A percentile compares a stretch with the other conserved stretches of the same genome.
Conservation (phyloP, 2,113 vertebrate genomes). For the Cygnus atratus region DNA sequence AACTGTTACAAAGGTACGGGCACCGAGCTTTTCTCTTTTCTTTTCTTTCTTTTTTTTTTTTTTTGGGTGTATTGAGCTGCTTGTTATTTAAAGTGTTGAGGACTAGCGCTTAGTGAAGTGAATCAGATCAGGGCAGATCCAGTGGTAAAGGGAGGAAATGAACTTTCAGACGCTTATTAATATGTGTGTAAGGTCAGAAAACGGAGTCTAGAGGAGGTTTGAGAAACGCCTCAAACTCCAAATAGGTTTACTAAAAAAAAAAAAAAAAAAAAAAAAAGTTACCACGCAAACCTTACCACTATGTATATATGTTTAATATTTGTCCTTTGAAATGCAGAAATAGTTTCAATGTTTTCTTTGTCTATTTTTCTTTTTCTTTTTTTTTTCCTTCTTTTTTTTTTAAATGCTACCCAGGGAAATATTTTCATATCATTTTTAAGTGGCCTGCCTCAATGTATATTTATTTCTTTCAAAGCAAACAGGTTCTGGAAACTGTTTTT, state of each 20-base stretch:
- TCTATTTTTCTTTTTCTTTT: constrained; percentile 80
- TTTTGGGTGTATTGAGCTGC: constrained; percentile 72
- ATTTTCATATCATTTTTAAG: constrained; percentile 87
- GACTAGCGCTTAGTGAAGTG: constrained; percentile 77
- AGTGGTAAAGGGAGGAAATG: constrained; percentile 79
- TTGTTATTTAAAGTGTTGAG: constrained; percentile 84
- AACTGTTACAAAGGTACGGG: constrained; percentile 66
- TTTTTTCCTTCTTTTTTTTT: constrained; percentile 80
- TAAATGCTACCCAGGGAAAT: constrained; percentile 91
- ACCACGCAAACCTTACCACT: constrained; percentile 84
- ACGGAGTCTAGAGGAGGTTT: constrained; percentile 64
- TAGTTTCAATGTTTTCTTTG: constrained; percentile 88
- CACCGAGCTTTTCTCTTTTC: constrained; percentile 27
- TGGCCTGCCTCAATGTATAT: constrained; percentile 88
- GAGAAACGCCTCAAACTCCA: constrained; percentile 69
- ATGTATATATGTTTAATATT: constrained; percentile 92
- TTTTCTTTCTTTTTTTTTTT: neutral
- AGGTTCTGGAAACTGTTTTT: constrained; percentile 86
- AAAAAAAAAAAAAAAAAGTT: constrained; percentile 72
- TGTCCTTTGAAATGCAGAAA: constrained; percentile 90
- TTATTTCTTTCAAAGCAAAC: constrained; percentile 88
- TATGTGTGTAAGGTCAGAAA: constrained; percentile 79
- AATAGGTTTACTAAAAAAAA: constrained; percentile 72
- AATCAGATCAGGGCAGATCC: constrained; percentile 83
- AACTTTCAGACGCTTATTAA: constrained; percentile 80